Evolutionary conservation across 2,797 vertebrate species (phyloP).

Genomic region (Vespertilio murinus): DNA sequence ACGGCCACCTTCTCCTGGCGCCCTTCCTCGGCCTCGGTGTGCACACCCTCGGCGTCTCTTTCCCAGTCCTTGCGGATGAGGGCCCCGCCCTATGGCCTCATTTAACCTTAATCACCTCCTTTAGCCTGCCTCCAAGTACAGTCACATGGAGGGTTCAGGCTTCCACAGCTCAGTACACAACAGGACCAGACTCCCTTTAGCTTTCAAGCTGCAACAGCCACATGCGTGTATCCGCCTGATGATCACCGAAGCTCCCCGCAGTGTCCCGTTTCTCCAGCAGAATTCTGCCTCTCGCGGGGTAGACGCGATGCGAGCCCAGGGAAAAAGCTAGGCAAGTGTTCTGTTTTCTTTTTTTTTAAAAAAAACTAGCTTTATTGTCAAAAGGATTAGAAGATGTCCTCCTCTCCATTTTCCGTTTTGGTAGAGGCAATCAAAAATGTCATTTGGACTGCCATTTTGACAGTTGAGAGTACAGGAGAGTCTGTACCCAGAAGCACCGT

Average conservation of each 20-base stretch:
- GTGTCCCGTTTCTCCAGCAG: neutral
- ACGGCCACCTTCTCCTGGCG: accelerated
- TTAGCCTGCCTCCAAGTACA: neutral
- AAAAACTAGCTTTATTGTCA: too few relatives aligned
- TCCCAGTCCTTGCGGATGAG: neutral
- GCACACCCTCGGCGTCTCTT: neutral
- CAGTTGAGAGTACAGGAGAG: neutral
- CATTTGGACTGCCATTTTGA: neutral
- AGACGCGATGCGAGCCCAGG: neutral
- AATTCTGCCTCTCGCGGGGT: neutral
- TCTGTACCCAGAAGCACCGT: neutral
- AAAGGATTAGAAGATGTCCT: too few relatives aligned
- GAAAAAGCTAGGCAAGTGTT: neutral
- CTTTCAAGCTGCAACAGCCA: neutral
- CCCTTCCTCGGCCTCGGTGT: neutral
- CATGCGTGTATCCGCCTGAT: neutral
- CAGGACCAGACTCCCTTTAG: neutral
- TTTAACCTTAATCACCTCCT: neutral
- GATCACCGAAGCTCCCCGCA: neutral
- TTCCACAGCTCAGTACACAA: neutral
- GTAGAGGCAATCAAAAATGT: neutral
- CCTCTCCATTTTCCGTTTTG: neutral
- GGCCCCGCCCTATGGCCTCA: neutral
- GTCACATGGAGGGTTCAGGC: neutral
- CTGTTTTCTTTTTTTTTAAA: too few relatives aligned